These are phyloP conservation scores for Bombus pyrosoma DNA, from an alignment of 1,140 invertebrate species.

Conservation along the genomic window DNA sequence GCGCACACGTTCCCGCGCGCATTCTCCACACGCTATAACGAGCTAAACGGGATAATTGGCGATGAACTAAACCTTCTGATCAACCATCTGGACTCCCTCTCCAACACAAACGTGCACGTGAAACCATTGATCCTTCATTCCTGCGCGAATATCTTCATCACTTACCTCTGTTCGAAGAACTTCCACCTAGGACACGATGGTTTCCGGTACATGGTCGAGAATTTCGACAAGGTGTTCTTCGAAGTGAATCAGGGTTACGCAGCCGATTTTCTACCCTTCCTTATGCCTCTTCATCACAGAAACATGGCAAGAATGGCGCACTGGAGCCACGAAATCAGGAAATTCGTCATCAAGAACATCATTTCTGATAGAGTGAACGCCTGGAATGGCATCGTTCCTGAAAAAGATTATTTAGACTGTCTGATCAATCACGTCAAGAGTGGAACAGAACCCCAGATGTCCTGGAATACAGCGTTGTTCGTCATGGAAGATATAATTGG, in stretches of 20 bases:
- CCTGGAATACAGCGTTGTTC: conserved; percentile 89
- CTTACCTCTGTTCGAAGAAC: conserved; percentile 91
- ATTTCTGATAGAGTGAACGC: conserved; percentile 85
- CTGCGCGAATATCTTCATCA: conserved; percentile 92
- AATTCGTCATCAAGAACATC: conserved; percentile 89
- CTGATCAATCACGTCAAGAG: conserved; percentile 87
- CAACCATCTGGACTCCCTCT: conserved; percentile 79
- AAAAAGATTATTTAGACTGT: conserved; percentile 88
- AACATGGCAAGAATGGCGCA: conserved; percentile 87
- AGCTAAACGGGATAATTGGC: conserved; percentile 86
- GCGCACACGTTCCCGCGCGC: conserved; percentile 90
- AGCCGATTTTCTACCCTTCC: conserved; percentile 93
- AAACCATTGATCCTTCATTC: conserved; percentile 87
- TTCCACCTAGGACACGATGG: conserved; percentile 87
- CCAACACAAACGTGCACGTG: conserved; percentile 74
- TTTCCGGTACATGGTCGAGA: conserved; percentile 87
- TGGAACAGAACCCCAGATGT: conserved; percentile 83
- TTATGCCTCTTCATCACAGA: conserved; percentile 87
- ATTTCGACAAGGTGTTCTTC: conserved; percentile 94
- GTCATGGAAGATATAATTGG: conserved; percentile 93
- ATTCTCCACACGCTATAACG: conserved; percentile 87
- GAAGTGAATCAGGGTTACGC: conserved; percentile 95
- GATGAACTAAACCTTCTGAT: conserved; percentile 85
- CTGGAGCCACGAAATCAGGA: conserved; percentile 87
- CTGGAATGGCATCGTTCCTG: conserved; percentile 81